phyloP scores from a whole-genome alignment of 35 echinoderm and acorn worm species.

The Anneissia japonica region DNA sequence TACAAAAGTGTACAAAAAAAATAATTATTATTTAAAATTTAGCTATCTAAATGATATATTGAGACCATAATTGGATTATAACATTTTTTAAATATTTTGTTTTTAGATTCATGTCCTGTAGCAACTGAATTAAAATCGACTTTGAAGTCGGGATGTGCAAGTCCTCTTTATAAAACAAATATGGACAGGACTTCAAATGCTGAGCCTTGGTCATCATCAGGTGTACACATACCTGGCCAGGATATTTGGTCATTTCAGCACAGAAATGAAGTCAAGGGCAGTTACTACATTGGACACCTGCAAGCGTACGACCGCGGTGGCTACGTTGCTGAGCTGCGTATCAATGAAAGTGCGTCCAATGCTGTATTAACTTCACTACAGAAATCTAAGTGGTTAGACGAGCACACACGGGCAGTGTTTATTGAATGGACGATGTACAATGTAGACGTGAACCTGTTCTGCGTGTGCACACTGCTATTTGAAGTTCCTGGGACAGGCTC shows the following conservation, averaged over 20 bases:
- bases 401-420: constrained; percentile 55
- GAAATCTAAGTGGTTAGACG: constrained; percentile 48
- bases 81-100: background rate
- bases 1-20: too few relatives aligned
- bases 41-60: too few relatives aligned
- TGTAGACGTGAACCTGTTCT: constrained; percentile 63
- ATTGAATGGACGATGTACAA: constrained; percentile 89
- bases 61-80: too few relatives aligned
- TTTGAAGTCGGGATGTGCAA: constrained; percentile 35
- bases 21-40: too few relatives aligned
- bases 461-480: constrained; percentile 55
- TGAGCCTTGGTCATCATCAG: constrained; percentile 37
- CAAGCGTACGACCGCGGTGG: constrained; percentile 44
- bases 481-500: constrained; percentile 35
- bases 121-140: background rate
- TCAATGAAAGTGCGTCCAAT: background rate
- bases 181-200: constrained; percentile 17
- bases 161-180: constrained; percentile 22
- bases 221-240: background rate
- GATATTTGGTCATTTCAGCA: constrained; percentile 55
- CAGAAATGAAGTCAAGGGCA: constrained; percentile 20
- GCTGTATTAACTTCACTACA: constrained; percentile 4
- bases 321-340: constrained; percentile 41
- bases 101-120: constrained; percentile 33
- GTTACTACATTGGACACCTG: constrained; percentile 13